A percentile compares a stretch with the other conserved stretches of the same genome.
Conservation (phyloP, 92 coral and sea anemone species). For the Micromussa lordhowensis region DNA sequence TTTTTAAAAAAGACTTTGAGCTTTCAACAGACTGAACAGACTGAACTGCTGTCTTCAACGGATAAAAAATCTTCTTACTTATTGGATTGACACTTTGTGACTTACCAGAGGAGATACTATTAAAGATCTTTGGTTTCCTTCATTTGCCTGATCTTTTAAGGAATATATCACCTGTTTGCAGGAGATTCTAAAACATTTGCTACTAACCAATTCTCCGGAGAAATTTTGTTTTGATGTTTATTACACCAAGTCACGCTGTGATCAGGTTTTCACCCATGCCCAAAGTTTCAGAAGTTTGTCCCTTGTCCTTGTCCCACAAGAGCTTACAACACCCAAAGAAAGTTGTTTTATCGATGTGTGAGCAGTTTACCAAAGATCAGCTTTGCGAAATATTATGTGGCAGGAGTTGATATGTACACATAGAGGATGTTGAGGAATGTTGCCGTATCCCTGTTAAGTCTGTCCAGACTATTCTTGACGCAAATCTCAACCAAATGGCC, state of each 20-base stretch:
- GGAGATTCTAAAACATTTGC: conserved; percentile 5
- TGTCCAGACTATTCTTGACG: too few relatives aligned
- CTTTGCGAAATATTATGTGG: neutral
- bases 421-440: too few relatives aligned
- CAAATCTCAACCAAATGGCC: too few relatives aligned
- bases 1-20: too few relatives aligned
- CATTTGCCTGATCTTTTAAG: neutral
- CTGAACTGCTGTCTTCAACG: too few relatives aligned
- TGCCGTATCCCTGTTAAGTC: too few relatives aligned
- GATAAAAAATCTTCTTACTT: neutral
- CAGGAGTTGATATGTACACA: too few relatives aligned
- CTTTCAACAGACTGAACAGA: too few relatives aligned
- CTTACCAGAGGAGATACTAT: neutral
- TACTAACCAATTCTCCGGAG: conserved; percentile 11
- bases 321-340: conserved; percentile 20
- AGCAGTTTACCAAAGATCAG: conserved; percentile 18
- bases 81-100: neutral
- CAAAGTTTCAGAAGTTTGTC: neutral
- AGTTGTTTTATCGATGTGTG: conserved; percentile 11
- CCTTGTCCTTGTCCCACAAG: neutral
- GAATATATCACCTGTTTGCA: conserved; percentile 14
- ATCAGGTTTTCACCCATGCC: conserved; percentile 11
- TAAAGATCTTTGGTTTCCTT: neutral
- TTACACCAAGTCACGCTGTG: conserved; percentile 12
- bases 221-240: conserved; percentile 3